phyloP scores from a whole-genome alignment of 2,113 vertebrate genomes.

The Sceloporus undulatus region DNA sequence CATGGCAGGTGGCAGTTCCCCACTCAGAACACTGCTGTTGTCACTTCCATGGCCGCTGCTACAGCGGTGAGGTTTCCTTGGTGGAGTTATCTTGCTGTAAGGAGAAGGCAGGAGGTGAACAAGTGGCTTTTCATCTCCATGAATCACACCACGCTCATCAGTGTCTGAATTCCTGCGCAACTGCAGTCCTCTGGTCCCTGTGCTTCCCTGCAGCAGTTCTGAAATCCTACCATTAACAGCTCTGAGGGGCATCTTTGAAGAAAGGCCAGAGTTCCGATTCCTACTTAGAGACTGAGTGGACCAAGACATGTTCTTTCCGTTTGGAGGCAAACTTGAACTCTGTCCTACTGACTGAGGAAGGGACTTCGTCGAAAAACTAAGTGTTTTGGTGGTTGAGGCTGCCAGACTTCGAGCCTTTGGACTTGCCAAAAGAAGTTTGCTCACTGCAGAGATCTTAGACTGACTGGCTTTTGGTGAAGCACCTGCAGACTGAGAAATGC shows the following conservation, averaged over 20 bases:
- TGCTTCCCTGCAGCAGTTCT: conserved; percentile 90
- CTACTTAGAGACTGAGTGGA: conserved; percentile 96
- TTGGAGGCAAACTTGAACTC: conserved; percentile 87
- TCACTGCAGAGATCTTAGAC: conserved; percentile 94
- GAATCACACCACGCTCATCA: conserved; percentile 69
- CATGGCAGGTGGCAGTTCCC: conserved; percentile 97
- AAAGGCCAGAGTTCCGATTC: conserved; percentile 85
- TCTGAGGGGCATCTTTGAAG: conserved; percentile 90
- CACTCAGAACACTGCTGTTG: conserved; percentile 97
- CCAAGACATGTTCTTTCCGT: conserved; percentile 91
- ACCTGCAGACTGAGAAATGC: conserved; percentile 75
- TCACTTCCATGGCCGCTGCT: conserved; percentile 97
- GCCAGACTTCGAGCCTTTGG: conserved; percentile 92
- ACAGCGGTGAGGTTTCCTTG: conserved; percentile 92
- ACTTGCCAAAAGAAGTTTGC: conserved; percentile 94
- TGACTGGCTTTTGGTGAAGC: conserved; percentile 87
- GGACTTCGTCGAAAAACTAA: conserved; percentile 98
- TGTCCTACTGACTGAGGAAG: conserved; percentile 90
- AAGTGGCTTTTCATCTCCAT: conserved; percentile 80
- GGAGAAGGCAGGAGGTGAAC: conserved; percentile 91
- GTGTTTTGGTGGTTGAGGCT: conserved; percentile 91
- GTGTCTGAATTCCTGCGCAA: conserved; percentile 68
- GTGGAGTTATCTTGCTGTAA: conserved; percentile 98
- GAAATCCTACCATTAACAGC: conserved; percentile 95
- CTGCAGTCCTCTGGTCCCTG: conserved; percentile 75